phyloP scores from a whole-genome alignment of 1,140 invertebrate genomes.

The Dendrolimus kikuchii region DNA sequence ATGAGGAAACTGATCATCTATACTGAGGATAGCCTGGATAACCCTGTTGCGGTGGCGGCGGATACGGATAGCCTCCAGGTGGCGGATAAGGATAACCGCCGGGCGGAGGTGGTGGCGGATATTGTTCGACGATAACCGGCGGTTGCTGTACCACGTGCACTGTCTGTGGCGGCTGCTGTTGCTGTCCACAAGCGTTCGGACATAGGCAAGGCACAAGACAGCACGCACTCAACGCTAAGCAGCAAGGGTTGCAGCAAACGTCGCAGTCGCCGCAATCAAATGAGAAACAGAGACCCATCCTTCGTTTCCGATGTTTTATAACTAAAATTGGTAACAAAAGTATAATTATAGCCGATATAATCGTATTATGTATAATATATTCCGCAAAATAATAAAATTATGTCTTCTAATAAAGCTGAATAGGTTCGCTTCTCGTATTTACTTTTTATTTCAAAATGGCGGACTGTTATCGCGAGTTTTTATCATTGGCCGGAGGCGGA shows the following conservation, averaged over 20 bases:
- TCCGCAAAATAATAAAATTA: slow-evolving; percentile 1
- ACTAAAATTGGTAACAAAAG: slow-evolving; percentile 34
- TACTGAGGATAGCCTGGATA: slow-evolving; percentile 31
- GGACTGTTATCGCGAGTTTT: slow-evolving; percentile 13
- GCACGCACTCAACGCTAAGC: slow-evolving; percentile 52
- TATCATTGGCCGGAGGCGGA: slow-evolving; percentile 3
- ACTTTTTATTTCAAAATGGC: slow-evolving; percentile 21
- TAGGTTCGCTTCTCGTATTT: slow-evolving; percentile 8
- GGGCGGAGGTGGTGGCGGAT: slow-evolving; percentile 26
- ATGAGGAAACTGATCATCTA: slow-evolving; percentile 26
- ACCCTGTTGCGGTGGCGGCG: slow-evolving; percentile 28
- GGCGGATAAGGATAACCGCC: slow-evolving; percentile 37
- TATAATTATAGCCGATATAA: background rate
- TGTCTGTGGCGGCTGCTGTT: slow-evolving; percentile 44
- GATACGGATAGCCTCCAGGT: slow-evolving; percentile 36
- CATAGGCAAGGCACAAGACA: slow-evolving; percentile 56
- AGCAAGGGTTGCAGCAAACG: slow-evolving; percentile 51
- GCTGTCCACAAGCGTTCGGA: slow-evolving; percentile 56
- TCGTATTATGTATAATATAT: background rate
- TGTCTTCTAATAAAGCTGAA: slow-evolving; percentile 8
- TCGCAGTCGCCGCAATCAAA: slow-evolving; percentile 59
- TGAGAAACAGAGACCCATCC: slow-evolving; percentile 59
- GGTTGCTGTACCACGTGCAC: slow-evolving; percentile 46
- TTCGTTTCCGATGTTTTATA: slow-evolving; percentile 20
- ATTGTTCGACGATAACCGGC: slow-evolving; percentile 43